These are phyloP conservation scores for Simalia tracyae DNA, from an alignment of 2,797 vertebrate genomes.

Conservation along the genomic window DNA sequence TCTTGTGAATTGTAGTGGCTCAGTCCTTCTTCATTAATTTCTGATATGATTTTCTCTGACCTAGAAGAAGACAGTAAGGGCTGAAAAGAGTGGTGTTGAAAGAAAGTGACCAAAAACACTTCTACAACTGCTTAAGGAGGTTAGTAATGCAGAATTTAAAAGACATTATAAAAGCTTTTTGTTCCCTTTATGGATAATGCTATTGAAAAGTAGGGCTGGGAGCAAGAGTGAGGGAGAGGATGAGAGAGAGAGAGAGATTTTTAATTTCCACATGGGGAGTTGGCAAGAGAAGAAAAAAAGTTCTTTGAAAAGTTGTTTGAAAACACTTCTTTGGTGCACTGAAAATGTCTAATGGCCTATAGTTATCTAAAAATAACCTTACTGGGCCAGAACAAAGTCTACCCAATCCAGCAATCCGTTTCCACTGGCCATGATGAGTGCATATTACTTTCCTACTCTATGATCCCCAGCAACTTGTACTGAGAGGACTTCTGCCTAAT, in stretches of 20 bases:
- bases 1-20: background rate
- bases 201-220: background rate
- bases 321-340: background rate
- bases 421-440: no score
- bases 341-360: background rate
- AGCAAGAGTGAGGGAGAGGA: no score
- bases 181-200: conserved; percentile 1
- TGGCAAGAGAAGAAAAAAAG: background rate
- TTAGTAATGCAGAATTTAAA: background rate
- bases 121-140: background rate
- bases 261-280: background rate
- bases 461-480: no score
- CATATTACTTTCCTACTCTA: no score
- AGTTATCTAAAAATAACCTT: no score
- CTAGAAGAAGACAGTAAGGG: background rate
- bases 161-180: background rate
- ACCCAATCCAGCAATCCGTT: no score
- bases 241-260: background rate
- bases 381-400: no score
- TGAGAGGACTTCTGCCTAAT: no score
- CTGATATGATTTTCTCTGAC: background rate
- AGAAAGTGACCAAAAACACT: background rate
- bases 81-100: conserved; percentile 1
- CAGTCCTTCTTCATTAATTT: background rate
- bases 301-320: background rate